phyloP scores from a whole-genome alignment of 2,113 vertebrate species.

The Gobio gobio region DNA sequence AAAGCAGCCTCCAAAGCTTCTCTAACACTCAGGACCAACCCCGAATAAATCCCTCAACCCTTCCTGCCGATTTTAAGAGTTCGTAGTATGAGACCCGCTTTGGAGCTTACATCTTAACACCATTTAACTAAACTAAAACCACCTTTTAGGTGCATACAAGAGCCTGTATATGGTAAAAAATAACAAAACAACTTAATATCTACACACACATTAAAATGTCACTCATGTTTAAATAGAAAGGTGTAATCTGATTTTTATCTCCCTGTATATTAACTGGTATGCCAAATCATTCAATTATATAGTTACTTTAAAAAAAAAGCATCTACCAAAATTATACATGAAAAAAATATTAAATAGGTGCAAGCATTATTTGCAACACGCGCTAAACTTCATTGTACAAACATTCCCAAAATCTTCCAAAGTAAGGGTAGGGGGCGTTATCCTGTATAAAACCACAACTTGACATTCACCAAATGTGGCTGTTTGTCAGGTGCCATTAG shows the following conservation, averaged over 20 bases:
- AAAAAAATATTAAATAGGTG: no score
- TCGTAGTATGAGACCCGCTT: background rate
- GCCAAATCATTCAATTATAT: no score
- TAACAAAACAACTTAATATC: no score
- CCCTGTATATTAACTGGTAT: no score
- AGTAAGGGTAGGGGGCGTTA: background rate
- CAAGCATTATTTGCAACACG: background rate
- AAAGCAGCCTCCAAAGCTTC: conserved; percentile 68
- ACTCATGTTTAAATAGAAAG: no score
- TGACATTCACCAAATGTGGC: background rate
- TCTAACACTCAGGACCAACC: conserved; percentile 56
- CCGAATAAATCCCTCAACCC: conserved; percentile 4
- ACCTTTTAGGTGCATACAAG: background rate
- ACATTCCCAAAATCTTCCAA: background rate
- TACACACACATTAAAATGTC: no score
- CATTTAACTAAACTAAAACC: background rate
- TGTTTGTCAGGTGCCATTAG: conserved; percentile 12
- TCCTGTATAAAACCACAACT: background rate
- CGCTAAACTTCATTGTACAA: background rate
- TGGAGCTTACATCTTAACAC: background rate
- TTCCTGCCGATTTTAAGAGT: conserved; percentile 2
- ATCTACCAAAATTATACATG: background rate
- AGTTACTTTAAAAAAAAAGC: background rate
- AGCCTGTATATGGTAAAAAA: background rate
- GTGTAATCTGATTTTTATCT: no score